Conservation (phyloP, 1,140 invertebrate species). For the Propsilocerus akamusi region DNA sequence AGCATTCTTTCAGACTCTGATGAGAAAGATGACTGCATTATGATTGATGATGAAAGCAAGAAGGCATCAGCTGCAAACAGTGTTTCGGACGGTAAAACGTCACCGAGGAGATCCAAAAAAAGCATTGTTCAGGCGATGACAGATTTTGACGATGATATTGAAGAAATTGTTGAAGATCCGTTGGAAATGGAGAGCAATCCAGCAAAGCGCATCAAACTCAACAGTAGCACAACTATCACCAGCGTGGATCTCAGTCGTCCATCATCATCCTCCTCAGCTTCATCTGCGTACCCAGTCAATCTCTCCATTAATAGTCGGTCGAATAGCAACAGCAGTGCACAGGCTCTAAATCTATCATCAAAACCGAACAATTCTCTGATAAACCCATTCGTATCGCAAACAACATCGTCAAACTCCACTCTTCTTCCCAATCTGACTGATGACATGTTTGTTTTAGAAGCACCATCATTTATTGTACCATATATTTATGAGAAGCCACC, state of each 20-base stretch:
- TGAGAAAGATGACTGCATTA: slow-evolving; percentile 6
- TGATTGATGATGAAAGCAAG: slow-evolving; percentile 1
- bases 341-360: slow-evolving; percentile 7
- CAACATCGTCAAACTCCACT: slow-evolving; percentile 28
- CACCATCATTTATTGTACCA: slow-evolving; percentile 78
- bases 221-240: slow-evolving; percentile 9
- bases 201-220: slow-evolving; percentile 15
- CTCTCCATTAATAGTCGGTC: slow-evolving; percentile 19
- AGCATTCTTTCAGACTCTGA: slow-evolving; percentile 13
- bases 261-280: not conserved
- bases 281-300: not conserved
- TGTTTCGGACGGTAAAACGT: slow-evolving; percentile 39
- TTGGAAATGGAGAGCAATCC: slow-evolving; percentile 39
- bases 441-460: slow-evolving; percentile 79
- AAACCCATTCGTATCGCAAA: slow-evolving; percentile 16
- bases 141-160: slow-evolving; percentile 36
- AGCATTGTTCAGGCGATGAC: slow-evolving; percentile 5
- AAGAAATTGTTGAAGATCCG: slow-evolving; percentile 51
- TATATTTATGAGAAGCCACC: slow-evolving; percentile 84
- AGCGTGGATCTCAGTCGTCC: slow-evolving; percentile 15
- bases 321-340: slow-evolving; percentile 6
- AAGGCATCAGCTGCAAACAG: not conserved
- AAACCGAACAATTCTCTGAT: slow-evolving; percentile 13
- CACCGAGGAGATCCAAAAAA: slow-evolving; percentile 21
- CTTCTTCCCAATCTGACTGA: slow-evolving; percentile 64